Evolutionary conservation across 2,888 invertebrate species (phyloP), one percentile per base, ranked within the genome.

Genomic region (Pandemis heparana): DNA sequence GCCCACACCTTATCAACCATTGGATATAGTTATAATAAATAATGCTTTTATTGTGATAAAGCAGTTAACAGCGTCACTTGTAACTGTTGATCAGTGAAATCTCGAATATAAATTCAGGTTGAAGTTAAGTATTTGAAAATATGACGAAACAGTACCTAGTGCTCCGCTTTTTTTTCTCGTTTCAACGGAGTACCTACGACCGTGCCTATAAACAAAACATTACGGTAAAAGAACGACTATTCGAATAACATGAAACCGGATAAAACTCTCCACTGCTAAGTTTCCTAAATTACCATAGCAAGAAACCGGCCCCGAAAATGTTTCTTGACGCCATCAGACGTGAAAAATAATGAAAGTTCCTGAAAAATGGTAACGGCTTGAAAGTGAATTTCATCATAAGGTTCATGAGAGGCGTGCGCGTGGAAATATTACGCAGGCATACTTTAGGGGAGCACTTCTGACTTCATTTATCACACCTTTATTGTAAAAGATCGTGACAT

Each of bases 401-500:
- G 76, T 77, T 75, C 74, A 76, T 74, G 74, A 77, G 72, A 78
- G 78, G 71, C 70, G 75, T 72, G 79, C 32, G 65, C 59, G 71
- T 51, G 43, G 66, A 66, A 76, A 82, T 83, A 83, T 83, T 81
- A 69, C 68, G 64, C 64, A 83, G 79, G 73, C 77, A 75, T 76
- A 80, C 75, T 75, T 79, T 74, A 75, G 74, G 77, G 71, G 75
- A 77, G 77, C 75, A 74, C 68, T 77, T 74, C 77, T 78, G 76
- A 70, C 75, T 80, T 77, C 81, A 83, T 84, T 82, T 82, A 82
- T 84, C 83, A 84, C 77, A 81, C 79, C 81, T 79, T 83, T 79
- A 80, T 80, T 79, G 76, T 75, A 77, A 64, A 64, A 75, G 77
- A 77, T 75, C 76, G 74, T 78, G 77, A 77, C 77, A 77, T 78